These are phyloP conservation scores for Ptychodera flava DNA, from an alignment of 35 echinoderm and acorn worm genomes.

Conservation along the genomic window DNA sequence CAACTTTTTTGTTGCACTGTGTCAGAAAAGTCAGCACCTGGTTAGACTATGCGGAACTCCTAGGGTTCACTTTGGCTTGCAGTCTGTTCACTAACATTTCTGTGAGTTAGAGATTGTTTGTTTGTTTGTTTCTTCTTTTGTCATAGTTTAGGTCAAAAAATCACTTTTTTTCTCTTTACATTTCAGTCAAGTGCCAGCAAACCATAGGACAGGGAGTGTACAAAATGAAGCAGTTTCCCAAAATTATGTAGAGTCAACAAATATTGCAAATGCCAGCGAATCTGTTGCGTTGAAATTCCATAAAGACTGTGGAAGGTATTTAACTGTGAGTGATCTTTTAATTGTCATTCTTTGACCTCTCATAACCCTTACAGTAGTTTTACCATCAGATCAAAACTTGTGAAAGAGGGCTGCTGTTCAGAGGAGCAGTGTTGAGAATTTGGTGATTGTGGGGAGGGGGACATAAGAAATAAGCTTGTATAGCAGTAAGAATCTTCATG, in stretches of 20 bases:
- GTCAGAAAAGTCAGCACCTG: too few species aligned
- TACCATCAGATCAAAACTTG: not conserved
- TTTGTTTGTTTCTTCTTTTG: too few species aligned
- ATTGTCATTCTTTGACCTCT: not conserved
- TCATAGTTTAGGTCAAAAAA: too few species aligned
- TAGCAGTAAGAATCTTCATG: not conserved
- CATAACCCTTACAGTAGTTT: not conserved
- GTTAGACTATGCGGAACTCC: too few species aligned
- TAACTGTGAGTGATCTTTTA: conserved; percentile 40
- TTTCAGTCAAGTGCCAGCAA: too few species aligned
- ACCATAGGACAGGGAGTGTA: too few species aligned
- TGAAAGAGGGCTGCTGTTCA: not conserved
- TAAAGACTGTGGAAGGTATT: conserved; percentile 37
- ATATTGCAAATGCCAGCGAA: conserved; percentile 27
- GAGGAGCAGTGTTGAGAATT: not conserved
- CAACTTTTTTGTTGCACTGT: too few species aligned
- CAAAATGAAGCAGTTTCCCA: too few species aligned
- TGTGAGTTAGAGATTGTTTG: too few species aligned
- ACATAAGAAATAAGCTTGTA: not conserved
- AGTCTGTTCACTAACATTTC: too few species aligned
- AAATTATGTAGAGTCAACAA: conserved; percentile 1
- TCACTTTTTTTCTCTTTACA: too few species aligned
- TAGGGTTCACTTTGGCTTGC: too few species aligned
- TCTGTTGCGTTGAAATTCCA: conserved; percentile 22
- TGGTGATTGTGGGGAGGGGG: not conserved